A percentile compares a stretch with the other conserved stretches of the same genome.
phyloP scores from a whole-genome alignment of 2,113 vertebrate species.

The Lophura nycthemera region DNA sequence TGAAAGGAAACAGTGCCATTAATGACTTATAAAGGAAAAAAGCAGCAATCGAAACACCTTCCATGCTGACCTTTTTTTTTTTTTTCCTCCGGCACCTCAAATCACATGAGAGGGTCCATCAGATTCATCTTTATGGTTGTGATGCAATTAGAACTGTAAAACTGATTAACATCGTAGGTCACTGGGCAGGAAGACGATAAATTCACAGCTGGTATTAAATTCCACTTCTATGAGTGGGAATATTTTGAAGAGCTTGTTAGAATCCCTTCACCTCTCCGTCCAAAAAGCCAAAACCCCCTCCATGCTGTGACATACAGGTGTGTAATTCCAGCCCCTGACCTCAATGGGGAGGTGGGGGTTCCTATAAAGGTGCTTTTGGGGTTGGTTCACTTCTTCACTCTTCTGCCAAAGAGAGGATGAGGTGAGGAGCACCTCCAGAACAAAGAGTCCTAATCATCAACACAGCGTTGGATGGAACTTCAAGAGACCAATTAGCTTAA shows the following conservation, averaged over 20 bases:
- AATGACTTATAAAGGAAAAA: not conserved
- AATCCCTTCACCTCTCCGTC: not conserved
- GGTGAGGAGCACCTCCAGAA: not conserved
- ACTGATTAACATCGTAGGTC: not conserved
- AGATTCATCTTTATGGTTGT: not conserved
- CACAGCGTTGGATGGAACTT: slow-evolving; percentile 1
- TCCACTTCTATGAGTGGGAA: not conserved
- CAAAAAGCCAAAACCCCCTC: not conserved
- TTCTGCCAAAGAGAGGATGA: not conserved
- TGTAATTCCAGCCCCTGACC: not conserved
- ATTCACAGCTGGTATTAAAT: not conserved
- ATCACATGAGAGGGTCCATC: not conserved
- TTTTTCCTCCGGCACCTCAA: not conserved
- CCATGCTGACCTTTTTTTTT: not conserved
- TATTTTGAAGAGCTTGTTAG: not conserved
- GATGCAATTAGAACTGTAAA: not conserved
- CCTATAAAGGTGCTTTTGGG: not conserved
- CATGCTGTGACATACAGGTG: fast-evolving
- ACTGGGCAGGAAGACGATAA: not conserved
- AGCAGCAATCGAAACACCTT: not conserved
- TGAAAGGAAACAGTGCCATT: not conserved
- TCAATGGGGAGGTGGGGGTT: fast-evolving
- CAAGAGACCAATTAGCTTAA: not conserved
- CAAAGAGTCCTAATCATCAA: not conserved
- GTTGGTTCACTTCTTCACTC: not conserved